These are phyloP conservation scores for Cyprinus carpio DNA, from an alignment of 2,113 vertebrate species.

Conservation along the genomic window DNA sequence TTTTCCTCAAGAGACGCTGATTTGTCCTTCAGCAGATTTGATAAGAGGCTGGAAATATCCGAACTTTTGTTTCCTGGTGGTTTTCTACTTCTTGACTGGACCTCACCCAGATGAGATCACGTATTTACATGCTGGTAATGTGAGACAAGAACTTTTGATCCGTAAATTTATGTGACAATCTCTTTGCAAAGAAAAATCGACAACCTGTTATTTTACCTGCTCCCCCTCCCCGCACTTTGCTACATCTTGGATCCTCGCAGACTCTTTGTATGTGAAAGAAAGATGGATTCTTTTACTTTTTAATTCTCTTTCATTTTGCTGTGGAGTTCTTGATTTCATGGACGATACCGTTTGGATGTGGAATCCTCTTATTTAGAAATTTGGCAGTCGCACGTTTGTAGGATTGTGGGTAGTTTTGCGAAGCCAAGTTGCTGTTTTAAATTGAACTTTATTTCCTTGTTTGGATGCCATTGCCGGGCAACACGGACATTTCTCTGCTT, in stretches of 20 bases:
- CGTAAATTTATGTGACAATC: constrained; percentile 61
- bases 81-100: constrained; percentile 67
- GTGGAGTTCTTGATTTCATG: constrained; percentile 73
- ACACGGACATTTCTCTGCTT: constrained; percentile 62
- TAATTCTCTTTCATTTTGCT: constrained; percentile 60
- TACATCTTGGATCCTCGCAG: constrained; percentile 46
- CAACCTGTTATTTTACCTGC: constrained; percentile 66
- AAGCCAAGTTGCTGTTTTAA: constrained; percentile 43
- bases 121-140: constrained; percentile 71
- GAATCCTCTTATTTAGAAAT: constrained; percentile 61
- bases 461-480: constrained; percentile 64
- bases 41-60: constrained; percentile 65
- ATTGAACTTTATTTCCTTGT: constrained; percentile 60
- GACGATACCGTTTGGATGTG: constrained; percentile 61
- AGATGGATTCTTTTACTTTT: constrained; percentile 54
- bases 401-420: constrained; percentile 46
- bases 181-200: constrained; percentile 56
- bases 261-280: constrained; percentile 52
- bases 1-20: constrained; percentile 58
- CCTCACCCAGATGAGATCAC: constrained; percentile 69
- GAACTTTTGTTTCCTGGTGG: constrained; percentile 64
- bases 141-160: constrained; percentile 64
- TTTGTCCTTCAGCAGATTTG: constrained; percentile 61
- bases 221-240: constrained; percentile 58
- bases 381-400: constrained; percentile 51